A percentile compares a stretch with the other conserved stretches of the same genome.
phyloP scores from a whole-genome alignment of 2,888 invertebrate genomes.

The Frankliniella fusca region DNA sequence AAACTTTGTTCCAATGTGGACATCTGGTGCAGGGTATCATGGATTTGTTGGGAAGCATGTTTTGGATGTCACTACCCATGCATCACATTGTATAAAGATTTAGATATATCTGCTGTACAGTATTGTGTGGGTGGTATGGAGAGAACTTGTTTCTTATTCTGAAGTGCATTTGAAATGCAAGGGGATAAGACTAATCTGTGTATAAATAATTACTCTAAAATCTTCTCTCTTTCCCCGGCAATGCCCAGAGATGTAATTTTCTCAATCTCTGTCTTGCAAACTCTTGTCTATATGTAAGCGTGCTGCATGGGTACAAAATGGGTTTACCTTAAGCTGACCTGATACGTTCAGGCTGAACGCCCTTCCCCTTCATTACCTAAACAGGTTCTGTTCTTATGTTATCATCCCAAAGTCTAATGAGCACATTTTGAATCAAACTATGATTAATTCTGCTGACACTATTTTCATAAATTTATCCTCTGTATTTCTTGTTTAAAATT shows the following conservation, averaged over 20 bases:
- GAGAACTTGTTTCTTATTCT: neutral
- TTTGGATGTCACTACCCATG: slow-evolving; percentile 19
- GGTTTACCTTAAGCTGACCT: slow-evolving; percentile 18
- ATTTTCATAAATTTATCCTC: too few species aligned
- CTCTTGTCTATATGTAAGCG: slow-evolving; percentile 14
- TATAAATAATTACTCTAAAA: neutral
- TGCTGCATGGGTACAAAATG: slow-evolving; percentile 19
- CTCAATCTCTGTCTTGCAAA: slow-evolving; percentile 19
- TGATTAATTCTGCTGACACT: too few species aligned
- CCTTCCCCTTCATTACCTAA: neutral
- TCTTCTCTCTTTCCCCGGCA: neutral
- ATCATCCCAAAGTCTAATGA: neutral
- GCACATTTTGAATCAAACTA: neutral
- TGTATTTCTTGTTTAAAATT: too few species aligned
- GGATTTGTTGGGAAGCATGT: slow-evolving; percentile 24
- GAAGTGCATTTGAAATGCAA: neutral
- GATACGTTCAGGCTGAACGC: neutral
- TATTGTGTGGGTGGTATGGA: slow-evolving; percentile 5
- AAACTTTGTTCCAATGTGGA: slow-evolving; percentile 25
- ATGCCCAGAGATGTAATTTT: neutral
- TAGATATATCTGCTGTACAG: slow-evolving; percentile 2
- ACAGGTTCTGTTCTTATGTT: slow-evolving; percentile 23
- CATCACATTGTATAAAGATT: slow-evolving; percentile 19
- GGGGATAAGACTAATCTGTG: neutral
- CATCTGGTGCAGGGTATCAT: slow-evolving; percentile 19